Conservation (phyloP, 2,113 vertebrate genomes). For the Ovis canadensis region DNA sequence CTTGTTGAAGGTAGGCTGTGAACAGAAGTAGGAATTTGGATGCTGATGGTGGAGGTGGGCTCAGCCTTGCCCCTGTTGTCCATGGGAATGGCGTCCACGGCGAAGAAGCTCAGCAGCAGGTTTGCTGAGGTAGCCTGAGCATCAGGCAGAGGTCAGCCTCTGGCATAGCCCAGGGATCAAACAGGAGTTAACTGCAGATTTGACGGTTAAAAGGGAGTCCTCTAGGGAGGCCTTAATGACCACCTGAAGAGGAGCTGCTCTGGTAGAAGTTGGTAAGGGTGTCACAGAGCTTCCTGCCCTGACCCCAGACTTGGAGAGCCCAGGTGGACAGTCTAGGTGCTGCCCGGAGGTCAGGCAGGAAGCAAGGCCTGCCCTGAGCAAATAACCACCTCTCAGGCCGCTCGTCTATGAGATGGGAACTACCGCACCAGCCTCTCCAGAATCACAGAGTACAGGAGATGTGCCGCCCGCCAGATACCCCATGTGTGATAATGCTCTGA, state of each 20-base stretch:
- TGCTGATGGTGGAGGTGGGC: neutral
- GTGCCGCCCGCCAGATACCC: neutral
- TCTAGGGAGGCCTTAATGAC: rapidly evolving
- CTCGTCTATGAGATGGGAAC: neutral
- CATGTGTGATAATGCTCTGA: neutral
- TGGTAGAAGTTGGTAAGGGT: rapidly evolving
- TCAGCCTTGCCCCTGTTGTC: no score
- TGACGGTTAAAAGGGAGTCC: neutral
- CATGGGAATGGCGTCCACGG: neutral
- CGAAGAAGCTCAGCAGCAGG: no score
- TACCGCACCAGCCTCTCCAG: neutral
- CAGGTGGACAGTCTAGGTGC: neutral
- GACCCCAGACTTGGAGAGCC: neutral
- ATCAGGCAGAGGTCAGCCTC: neutral
- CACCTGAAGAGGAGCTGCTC: neutral
- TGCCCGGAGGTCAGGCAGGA: neutral
- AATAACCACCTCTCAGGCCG: rapidly evolving
- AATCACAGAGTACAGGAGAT: neutral
- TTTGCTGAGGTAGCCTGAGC: neutral
- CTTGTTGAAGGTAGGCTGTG: neutral
- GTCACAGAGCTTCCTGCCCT: neutral
- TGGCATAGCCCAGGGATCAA: rapidly evolving
- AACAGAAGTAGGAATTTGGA: neutral
- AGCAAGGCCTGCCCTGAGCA: neutral
- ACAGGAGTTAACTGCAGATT: neutral